Conservation (phyloP, 1,140 invertebrate genomes). For the Conus ventricosus region DNA sequence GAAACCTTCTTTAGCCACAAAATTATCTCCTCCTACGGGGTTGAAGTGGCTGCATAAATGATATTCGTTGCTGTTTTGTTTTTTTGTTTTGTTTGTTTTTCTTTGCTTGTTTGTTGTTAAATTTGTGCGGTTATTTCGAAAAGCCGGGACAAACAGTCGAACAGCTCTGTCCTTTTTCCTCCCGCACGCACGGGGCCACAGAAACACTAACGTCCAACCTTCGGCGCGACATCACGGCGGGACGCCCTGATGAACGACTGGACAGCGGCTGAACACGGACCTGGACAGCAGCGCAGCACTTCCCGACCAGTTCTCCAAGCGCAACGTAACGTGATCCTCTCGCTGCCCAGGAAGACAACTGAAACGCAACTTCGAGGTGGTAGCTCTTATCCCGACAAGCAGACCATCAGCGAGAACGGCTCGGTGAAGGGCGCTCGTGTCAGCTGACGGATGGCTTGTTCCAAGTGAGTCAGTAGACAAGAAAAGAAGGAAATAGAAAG, state of each 20-base stretch:
- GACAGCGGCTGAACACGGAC: slow-evolving; percentile 67
- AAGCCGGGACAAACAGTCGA: too few species aligned
- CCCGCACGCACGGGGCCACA: slow-evolving; percentile 7
- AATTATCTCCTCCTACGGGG: too few species aligned
- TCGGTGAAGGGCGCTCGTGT: slow-evolving; percentile 43
- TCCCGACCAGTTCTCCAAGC: slow-evolving; percentile 57
- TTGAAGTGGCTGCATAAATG: too few species aligned
- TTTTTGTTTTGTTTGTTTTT: too few species aligned
- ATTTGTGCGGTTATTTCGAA: too few species aligned
- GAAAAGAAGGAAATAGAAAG: not conserved
- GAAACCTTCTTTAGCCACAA: too few species aligned
- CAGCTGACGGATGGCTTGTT: slow-evolving; percentile 33
- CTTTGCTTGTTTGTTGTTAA: not conserved
- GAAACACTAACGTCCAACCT: slow-evolving; percentile 68
- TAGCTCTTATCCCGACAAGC: slow-evolving; percentile 57
- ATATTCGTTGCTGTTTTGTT: too few species aligned
- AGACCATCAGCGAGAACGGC: slow-evolving; percentile 68
- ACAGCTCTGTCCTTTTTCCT: too few species aligned
- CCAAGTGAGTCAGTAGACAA: slow-evolving; percentile 37
- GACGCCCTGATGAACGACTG: slow-evolving; percentile 72
- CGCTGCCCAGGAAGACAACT: slow-evolving; percentile 65
- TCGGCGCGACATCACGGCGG: slow-evolving; percentile 70
- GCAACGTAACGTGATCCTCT: slow-evolving; percentile 67
- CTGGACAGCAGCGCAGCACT: slow-evolving; percentile 57
- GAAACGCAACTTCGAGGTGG: slow-evolving; percentile 56